Evolutionary conservation across 2,888 invertebrate genomes (phyloP).

Genomic region (Itoplectis maculator): DNA sequence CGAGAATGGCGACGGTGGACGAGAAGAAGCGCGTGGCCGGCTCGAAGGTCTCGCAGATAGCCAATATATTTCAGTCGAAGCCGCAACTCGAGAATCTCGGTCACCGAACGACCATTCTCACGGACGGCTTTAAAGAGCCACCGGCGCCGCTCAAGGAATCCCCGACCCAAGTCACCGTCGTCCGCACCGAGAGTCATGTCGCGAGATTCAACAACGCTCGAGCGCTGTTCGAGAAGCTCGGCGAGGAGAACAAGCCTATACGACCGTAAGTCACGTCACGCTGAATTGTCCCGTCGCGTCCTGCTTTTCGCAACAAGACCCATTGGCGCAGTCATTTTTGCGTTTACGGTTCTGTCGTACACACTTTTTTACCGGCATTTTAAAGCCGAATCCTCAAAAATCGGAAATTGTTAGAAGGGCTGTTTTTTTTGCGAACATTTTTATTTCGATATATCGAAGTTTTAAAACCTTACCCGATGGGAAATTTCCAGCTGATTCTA

Average conservation of each 20-base stretch:
- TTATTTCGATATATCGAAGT: too few relatives aligned
- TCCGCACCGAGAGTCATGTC: conserved; percentile 94
- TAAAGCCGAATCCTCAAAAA: too few relatives aligned
- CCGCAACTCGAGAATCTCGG: conserved; percentile 81
- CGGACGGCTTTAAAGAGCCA: conserved; percentile 84
- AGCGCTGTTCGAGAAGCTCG: conserved; percentile 95
- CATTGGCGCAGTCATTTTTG: neutral
- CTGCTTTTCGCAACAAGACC: conserved; percentile 1
- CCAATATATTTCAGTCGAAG: conserved; percentile 93
- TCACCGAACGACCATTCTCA: conserved; percentile 78
- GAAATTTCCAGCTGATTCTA: too few relatives aligned
- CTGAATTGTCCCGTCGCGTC: neutral
- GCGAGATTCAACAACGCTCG: conserved; percentile 96
- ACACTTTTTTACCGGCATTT: too few relatives aligned
- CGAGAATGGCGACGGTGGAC: conserved; percentile 88
- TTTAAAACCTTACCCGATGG: too few relatives aligned
- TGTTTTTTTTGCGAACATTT: too few relatives aligned
- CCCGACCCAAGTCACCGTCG: conserved; percentile 89
- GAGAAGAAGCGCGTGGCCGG: conserved; percentile 89
- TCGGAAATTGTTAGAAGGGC: too few relatives aligned
- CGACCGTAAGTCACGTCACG: conserved; percentile 77
- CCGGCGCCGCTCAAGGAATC: conserved; percentile 83
- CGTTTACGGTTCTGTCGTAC: too few relatives aligned
- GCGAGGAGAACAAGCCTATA: conserved; percentile 89
- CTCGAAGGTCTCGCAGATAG: conserved; percentile 95